These are phyloP conservation scores for Drosophila nr. fundita DNA, from an alignment of 2,888 invertebrate genomes.

Conservation along the genomic window DNA sequence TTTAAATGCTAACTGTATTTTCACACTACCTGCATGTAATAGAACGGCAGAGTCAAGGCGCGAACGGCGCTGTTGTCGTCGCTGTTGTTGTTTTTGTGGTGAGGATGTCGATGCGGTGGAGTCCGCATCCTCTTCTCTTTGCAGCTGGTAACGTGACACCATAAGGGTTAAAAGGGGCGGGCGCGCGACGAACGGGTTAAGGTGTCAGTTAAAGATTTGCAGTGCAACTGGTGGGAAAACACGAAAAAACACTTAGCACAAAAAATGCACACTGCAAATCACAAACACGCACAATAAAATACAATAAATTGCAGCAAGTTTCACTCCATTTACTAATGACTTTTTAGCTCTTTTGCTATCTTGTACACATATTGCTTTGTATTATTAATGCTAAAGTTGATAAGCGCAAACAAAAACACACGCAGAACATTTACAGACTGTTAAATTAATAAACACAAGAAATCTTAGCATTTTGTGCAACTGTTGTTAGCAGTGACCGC, in stretches of 20 bases:
- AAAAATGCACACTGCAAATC: background rate
- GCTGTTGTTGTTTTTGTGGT: slow-evolving; percentile 2
- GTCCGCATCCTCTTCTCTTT: slow-evolving; percentile 45
- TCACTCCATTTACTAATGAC: background rate
- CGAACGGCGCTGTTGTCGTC: slow-evolving; percentile 27
- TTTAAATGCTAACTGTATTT: slow-evolving; percentile 1
- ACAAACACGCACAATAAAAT: slow-evolving; percentile 13
- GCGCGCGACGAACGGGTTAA: background rate
- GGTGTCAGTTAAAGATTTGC: background rate
- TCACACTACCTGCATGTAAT: slow-evolving; percentile 68
- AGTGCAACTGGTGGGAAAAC: slow-evolving; percentile 36
- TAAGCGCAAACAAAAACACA: slow-evolving; percentile 15
- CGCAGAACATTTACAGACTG: background rate
- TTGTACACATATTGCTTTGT: background rate
- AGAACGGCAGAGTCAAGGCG: slow-evolving; percentile 69
- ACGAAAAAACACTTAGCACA: slow-evolving; percentile 5
- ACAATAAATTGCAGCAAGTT: background rate
- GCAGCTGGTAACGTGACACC: slow-evolving; percentile 56
- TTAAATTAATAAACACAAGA: background rate
- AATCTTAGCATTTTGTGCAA: slow-evolving; percentile 1
- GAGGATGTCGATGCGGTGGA: slow-evolving; percentile 15
- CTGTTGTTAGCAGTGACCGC: slow-evolving; percentile 8
- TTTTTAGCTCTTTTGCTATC: slow-evolving; percentile 21
- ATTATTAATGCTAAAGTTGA: slow-evolving; percentile 10
- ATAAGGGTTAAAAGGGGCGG: slow-evolving; percentile 23